Percentiles rank a stretch among this genome's conserved stretches.
These are phyloP conservation scores for Cephus nigrinus DNA, from an alignment of 2,888 invertebrate species.

Conservation along the genomic window DNA sequence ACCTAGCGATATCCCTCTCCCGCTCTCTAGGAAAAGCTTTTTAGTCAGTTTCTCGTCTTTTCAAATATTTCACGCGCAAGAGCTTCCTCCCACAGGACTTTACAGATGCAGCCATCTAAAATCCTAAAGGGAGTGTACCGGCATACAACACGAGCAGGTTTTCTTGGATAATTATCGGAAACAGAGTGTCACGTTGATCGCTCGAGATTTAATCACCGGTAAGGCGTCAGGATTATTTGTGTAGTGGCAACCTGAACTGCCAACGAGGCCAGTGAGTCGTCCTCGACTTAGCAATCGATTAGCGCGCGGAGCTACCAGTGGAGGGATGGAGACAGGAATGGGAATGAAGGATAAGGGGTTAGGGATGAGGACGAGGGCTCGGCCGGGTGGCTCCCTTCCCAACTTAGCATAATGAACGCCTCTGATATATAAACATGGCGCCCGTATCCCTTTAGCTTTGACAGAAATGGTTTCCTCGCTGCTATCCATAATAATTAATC, in stretches of 20 bases:
- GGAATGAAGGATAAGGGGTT: neutral
- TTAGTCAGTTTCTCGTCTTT: neutral
- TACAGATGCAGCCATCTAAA: neutral
- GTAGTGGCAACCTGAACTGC: slow-evolving; percentile 9
- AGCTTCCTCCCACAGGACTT: neutral
- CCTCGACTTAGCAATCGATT: slow-evolving; percentile 41
- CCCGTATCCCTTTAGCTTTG: slow-evolving; percentile 16
- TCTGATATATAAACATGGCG: slow-evolving; percentile 37
- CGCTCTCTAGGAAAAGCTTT: too few relatives aligned
- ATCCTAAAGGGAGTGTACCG: neutral
- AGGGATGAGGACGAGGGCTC: neutral
- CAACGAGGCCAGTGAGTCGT: slow-evolving; percentile 9
- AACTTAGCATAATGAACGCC: slow-evolving; percentile 39
- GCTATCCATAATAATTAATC: neutral
- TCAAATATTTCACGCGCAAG: neutral
- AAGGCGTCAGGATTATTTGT: slow-evolving; percentile 4
- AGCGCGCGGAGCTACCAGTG: slow-evolving; percentile 19
- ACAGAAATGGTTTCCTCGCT: slow-evolving; percentile 5
- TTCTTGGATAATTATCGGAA: neutral
- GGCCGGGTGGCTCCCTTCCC: slow-evolving; percentile 20
- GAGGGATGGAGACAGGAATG: neutral
- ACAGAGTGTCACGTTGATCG: slow-evolving; percentile 21
- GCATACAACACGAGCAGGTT: neutral
- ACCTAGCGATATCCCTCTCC: too few relatives aligned
- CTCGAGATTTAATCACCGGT: slow-evolving; percentile 34